Percentiles rank a stretch among this genome's conserved stretches.
Evolutionary conservation across 2,113 vertebrate genomes (phyloP).

Genomic region (Pholis gunnellus): DNA sequence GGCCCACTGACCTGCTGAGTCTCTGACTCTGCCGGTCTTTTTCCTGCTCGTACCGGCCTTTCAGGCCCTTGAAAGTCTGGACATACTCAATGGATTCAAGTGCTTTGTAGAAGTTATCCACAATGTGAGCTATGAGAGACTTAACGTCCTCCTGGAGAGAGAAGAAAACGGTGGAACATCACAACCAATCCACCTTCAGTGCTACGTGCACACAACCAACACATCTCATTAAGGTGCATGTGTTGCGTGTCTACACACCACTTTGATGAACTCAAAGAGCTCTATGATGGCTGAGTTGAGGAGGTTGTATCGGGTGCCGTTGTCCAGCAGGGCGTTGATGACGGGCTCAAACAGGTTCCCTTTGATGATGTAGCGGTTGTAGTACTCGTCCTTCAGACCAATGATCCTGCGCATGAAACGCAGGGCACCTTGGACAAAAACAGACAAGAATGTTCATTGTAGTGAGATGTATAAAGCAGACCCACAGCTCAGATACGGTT

Average conservation of each 20-base stretch:
- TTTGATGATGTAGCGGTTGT: conserved; percentile 99
- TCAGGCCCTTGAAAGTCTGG: conserved; percentile 98
- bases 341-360: conserved; percentile 99
- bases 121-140: conserved; percentile 97
- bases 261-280: conserved; percentile 98
- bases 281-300: conserved; percentile 98
- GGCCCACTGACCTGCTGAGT: conserved; percentile 89
- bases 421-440: conserved; percentile 89
- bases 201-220: not conserved
- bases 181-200: not conserved
- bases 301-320: conserved; percentile 97
- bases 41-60: conserved; percentile 97
- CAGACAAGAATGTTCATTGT: not conserved
- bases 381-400: conserved; percentile 98
- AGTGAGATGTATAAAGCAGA: not conserved
- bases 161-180: conserved; percentile 22
- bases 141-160: conserved; percentile 94
- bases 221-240: not conserved
- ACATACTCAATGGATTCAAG: conserved; percentile 99
- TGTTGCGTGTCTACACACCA: conserved; percentile 85
- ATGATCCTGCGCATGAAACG: conserved; percentile 99
- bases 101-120: conserved; percentile 99
- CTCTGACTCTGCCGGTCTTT: conserved; percentile 96
- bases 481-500: not conserved
- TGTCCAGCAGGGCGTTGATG: conserved; percentile 97